These are phyloP conservation scores for Amniataba percoides DNA, from an alignment of 2,797 vertebrate genomes.

Conservation along the genomic window DNA sequence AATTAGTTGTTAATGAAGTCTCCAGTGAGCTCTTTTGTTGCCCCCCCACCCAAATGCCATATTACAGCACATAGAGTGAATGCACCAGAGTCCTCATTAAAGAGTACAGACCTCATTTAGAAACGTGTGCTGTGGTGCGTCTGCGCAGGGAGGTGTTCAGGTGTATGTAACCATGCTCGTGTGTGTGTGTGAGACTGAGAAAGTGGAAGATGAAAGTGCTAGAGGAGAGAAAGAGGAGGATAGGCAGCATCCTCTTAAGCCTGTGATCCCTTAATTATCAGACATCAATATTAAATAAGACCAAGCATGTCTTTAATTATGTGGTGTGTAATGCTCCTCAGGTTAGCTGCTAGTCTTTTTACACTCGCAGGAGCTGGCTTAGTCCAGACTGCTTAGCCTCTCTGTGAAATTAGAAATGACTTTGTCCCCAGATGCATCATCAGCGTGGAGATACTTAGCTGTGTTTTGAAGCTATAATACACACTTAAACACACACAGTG, in stretches of 20 bases:
- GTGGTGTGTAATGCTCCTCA: slow-evolving; percentile 13
- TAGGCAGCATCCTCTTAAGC: slow-evolving; percentile 39
- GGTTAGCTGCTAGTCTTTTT: slow-evolving; percentile 29
- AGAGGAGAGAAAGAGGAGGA: slow-evolving; percentile 19
- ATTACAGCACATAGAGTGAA: slow-evolving; percentile 45
- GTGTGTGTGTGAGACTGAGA: slow-evolving; percentile 11
- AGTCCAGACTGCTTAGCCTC: slow-evolving; percentile 3
- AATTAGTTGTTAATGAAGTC: slow-evolving; percentile 80
- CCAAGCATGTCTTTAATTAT: slow-evolving; percentile 61
- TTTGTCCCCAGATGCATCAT: slow-evolving; percentile 31
- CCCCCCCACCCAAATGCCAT: slow-evolving; percentile 25
- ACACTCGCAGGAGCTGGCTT: background rate
- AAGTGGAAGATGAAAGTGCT: slow-evolving; percentile 30
- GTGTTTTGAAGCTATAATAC: slow-evolving; percentile 18
- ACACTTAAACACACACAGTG: slow-evolving; percentile 10
- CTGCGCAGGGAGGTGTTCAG: slow-evolving; percentile 24
- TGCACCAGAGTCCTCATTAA: slow-evolving; percentile 70
- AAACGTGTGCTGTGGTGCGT: slow-evolving; percentile 14
- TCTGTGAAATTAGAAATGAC: background rate
- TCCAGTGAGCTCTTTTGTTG: slow-evolving; percentile 57
- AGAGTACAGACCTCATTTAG: slow-evolving; percentile 51
- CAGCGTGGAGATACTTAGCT: background rate
- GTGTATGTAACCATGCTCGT: slow-evolving; percentile 4
- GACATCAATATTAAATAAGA: slow-evolving; percentile 67
- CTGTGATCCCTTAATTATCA: slow-evolving; percentile 62